phyloP scores from a whole-genome alignment of 2,888 invertebrate genomes.

The Meandrusa payeni region DNA sequence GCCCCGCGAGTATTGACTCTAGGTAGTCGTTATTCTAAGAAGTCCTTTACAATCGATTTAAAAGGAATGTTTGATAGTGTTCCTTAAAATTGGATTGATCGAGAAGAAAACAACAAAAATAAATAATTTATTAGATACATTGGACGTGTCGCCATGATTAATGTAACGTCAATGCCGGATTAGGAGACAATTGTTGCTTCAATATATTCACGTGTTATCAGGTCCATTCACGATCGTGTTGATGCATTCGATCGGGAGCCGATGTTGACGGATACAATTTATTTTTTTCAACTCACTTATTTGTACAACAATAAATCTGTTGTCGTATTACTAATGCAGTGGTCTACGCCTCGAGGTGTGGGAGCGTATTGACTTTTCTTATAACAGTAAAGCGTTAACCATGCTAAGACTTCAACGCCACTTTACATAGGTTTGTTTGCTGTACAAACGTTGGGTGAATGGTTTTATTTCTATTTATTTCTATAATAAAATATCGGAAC shows the following conservation, averaged over 20 bases:
- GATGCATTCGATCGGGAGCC: constrained; percentile 56
- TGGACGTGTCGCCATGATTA: constrained; percentile 18
- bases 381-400: too few species aligned
- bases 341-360: constrained; percentile 1
- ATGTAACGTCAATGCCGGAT: constrained; percentile 17
- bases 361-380: neutral
- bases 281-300: constrained; percentile 53
- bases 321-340: constrained; percentile 40
- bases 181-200: constrained; percentile 22
- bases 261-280: constrained; percentile 56
- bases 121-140: constrained; percentile 12
- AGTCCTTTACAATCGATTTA: too few species aligned
- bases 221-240: constrained; percentile 36
- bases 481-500: too few species aligned
- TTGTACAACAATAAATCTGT: constrained; percentile 58
- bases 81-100: constrained; percentile 5
- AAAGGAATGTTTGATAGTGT: too few species aligned
- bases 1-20: too few species aligned
- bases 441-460: too few species aligned
- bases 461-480: too few species aligned
- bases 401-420: too few species aligned
- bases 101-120: neutral
- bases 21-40: too few species aligned
- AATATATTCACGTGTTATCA: constrained; percentile 22
- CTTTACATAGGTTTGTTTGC: too few species aligned